Evolutionary conservation across 2,888 invertebrate genomes (phyloP), one percentile per base, ranked within the genome.

Genomic region (Abrostola tripartita): DNA sequence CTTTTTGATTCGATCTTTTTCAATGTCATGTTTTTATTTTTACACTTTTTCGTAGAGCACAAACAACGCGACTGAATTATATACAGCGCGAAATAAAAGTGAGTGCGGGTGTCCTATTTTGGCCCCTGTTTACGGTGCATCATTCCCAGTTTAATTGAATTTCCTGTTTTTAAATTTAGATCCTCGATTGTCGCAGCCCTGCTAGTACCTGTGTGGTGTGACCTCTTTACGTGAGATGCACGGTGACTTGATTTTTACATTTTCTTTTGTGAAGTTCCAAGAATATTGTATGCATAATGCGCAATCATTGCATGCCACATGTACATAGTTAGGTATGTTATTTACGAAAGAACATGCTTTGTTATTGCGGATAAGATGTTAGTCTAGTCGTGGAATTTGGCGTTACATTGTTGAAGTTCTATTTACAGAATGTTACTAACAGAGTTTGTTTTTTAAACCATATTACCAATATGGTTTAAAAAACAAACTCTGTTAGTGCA

Each of bases 81-180:
- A 14, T 47, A 81, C 83, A 85, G 84, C 85, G 87, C 88, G 72
- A 89, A 90, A 90, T 89, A 90, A 91, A 88, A 89, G 85, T 90
- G 91, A 89, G 85, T 88, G 61, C 83, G 78, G 74, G 82, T 86
- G 89, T 90, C 89, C 91, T 92, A 93, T 92, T 93, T 93, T 86
- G 85, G 89, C 90, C 89, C 91, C 92, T 91, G 87, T 90, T 92
- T 91, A 92, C 85, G 81, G 87, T 88, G 89, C 90, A 92, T 91
- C 91, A 89, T 90, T 88, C 87, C 84, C 83, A 76, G 86, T 88
- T 90, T 90, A 93, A 94, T 94, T 93, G 88, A 93, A 94, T 92
- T 88, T 94, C 94, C 94, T 92, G 92, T 87, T 90, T 92, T 89
- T 90, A 90, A 89, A 93, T 92, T 91, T 89, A 90, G 88, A 87